Evolutionary conservation across 2,797 vertebrate genomes (phyloP), one percentile per base, ranked within the genome.

Genomic region (Enteromius treurensis): DNA sequence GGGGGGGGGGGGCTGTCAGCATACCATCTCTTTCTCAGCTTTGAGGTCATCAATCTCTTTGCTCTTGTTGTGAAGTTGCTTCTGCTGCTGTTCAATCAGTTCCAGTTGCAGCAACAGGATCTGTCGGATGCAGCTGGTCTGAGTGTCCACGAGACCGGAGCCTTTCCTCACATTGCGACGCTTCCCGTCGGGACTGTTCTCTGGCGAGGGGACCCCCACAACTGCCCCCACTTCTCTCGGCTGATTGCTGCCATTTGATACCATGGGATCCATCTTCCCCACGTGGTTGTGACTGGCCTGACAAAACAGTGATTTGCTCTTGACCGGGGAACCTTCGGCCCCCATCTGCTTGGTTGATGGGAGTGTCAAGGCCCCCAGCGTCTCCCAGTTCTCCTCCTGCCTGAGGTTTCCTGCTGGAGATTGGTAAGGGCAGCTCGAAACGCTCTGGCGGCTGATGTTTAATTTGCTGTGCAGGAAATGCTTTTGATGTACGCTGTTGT

Each of bases 41-140:
- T 95, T 95, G 79, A 96, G 95, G 85, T 95, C 95, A 89, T 95
- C 95, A 87, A 96, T 96, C 89, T 96, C 95, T 90, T 95, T 94
- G 84, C 95, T 95, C 91, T 96, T 95, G 91, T 92, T 93, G 92
- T 96, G 95, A 89, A 96, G 91, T 86, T 96, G 95, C 86, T 95
- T 95, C 89, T 96, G 95, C 87, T 96, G 95, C 90, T 96, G 95
- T 79, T 96, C 95, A 83, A 96, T 96, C 85, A 96, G 94, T 91
- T 96, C 95, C 90, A 96, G 92, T 87, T 96, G 95, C 86, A 96
- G 92, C 85, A 96, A 92, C 51, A 96, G 93, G 85, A 96, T 95
- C 93, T 96, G 95, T 79, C 95, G 94, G 88, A 96, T 94, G 84
- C 95, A 96, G 89, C 93, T 93, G 68, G 95, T 94, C 90, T 96